Evolutionary conservation across 2,888 invertebrate genomes (phyloP).

Genomic region (Trisateles emortualis): DNA sequence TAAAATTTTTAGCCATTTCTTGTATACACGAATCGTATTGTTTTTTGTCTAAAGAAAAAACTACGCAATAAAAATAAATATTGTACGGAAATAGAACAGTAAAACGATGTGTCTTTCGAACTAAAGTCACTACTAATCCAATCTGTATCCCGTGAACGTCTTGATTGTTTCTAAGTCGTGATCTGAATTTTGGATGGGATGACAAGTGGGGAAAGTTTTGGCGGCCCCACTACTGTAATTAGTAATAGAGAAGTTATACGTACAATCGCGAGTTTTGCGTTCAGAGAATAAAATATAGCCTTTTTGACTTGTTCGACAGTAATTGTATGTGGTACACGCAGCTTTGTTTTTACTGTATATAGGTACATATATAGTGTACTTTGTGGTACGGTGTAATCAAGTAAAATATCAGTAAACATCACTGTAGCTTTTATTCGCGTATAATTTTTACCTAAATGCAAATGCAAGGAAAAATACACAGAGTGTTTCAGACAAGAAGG

Average conservation of each 20-base stretch:
- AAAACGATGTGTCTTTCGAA: conserved; percentile 52
- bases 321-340: neutral
- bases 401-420: too few species aligned
- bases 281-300: conserved; percentile 21
- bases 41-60: neutral
- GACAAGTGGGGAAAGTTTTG: conserved; percentile 44
- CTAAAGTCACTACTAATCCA: conserved; percentile 65
- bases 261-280: conserved; percentile 19
- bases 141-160: conserved; percentile 67
- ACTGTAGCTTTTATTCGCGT: too few species aligned
- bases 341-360: neutral
- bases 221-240: conserved; percentile 52
- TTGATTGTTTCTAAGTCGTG: conserved; percentile 78
- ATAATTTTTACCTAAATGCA: too few species aligned
- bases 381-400: neutral
- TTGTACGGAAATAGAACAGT: conserved; percentile 18
- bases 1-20: neutral
- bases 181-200: conserved; percentile 64
- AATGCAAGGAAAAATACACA: too few species aligned
- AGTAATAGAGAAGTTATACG: conserved; percentile 50
- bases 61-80: conserved; percentile 18
- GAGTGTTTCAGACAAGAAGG: too few species aligned
- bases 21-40: too few species aligned
- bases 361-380: neutral
- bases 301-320: conserved; percentile 10